Base-by-base conservation (phyloP, 2,797 vertebrate species). In the Calcarius lapponicus region DNA sequence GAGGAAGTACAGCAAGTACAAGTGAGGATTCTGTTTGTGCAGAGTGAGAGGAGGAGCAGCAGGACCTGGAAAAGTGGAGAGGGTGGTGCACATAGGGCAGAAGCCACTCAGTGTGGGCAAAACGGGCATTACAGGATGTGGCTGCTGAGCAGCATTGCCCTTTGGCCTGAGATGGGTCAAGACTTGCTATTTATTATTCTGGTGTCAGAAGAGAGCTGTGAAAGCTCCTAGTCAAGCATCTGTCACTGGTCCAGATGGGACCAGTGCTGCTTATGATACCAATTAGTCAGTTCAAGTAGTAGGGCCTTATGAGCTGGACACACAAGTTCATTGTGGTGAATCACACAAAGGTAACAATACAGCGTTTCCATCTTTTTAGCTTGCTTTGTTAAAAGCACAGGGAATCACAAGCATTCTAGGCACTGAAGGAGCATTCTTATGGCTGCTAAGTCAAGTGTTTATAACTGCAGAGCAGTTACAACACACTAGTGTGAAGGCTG, bases 161-260 rank as follows among this genome's bases (percentile, higher is more conserved):
- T 48, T 48, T 45, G 74, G 76, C 51, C 51, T 67, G 20, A 81
- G 58, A 9, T 67, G 56, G 76, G 71, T 88, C 24, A 28, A 28
- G 51, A 32, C 51, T 86, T 2, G 14, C 40, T 82, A 17, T 88
- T 93, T 81, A 25, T 88, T 93, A 53, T 62, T 81, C 70, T 88
- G 80, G 17, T 86, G 86, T 91, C 72, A 92, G 79, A 81, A 91
- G 60, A 26, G 43, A 74, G 26, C 76, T 93, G 73, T 45, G 58
- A 90, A 82, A 76, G 29, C 78, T 87, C 36, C 73, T 73, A 66
- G 86, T 66, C 76, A 48, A 64, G 73, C 80, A 70, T 87, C 90
- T 93, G 93, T 90, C 86, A 38, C 43, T 73, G 67, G 64, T 31
- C 93, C 90, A 42, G 87, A 80, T 93, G 95, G 92, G 56, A 42